A percentile compares a stretch with the other conserved stretches of the same genome.
Conservation (phyloP, 2,113 vertebrate genomes). For the Pelusios castaneus region DNA sequence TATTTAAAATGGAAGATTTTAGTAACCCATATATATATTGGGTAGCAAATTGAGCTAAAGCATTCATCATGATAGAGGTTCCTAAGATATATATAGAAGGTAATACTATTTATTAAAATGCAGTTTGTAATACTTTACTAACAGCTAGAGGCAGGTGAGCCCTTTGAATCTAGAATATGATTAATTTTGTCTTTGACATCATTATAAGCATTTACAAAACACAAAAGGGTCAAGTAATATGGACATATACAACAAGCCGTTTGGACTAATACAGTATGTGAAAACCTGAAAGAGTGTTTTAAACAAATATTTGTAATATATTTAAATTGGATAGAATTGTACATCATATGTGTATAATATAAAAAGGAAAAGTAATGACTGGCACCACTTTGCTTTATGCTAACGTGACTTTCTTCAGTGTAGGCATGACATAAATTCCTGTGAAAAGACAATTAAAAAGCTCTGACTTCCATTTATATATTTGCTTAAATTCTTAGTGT, state of each 20-base stretch:
- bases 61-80: not conserved
- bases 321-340: not conserved
- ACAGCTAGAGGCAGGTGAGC: not conserved
- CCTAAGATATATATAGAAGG: not conserved
- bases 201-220: not conserved
- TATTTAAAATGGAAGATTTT: not conserved
- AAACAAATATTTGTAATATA: not conserved
- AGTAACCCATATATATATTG: not conserved
- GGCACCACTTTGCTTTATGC: not conserved
- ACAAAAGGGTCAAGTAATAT: not conserved
- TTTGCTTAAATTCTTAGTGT: conserved; percentile 20
- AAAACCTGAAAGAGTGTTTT: not conserved
- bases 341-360: not conserved
- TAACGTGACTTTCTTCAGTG: not conserved
- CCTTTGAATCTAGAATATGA: not conserved
- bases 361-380: not conserved
- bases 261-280: not conserved
- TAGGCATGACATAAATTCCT: not conserved
- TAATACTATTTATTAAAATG: not conserved
- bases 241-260: not conserved
- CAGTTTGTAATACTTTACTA: not conserved
- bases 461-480: not conserved
- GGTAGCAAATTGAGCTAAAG: not conserved
- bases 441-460: conserved; percentile 7
- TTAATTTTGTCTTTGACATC: not conserved